A percentile compares a stretch with the other conserved stretches of the same genome.
phyloP scores from a whole-genome alignment of 2,888 invertebrate genomes.

The Falcaria lacertinaria region DNA sequence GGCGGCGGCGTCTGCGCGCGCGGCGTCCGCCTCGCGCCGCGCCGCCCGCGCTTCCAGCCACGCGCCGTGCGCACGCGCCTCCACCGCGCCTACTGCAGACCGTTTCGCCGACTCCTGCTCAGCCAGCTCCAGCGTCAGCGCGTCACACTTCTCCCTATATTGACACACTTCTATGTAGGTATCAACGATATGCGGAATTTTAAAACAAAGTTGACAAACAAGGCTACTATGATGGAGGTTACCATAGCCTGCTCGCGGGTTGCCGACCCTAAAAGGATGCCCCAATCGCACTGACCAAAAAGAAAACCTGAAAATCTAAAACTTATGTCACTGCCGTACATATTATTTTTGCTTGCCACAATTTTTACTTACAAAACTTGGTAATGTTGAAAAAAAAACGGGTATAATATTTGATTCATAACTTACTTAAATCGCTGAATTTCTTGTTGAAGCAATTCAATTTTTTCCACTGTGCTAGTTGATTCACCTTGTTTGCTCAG shows the following conservation, averaged over 20 bases:
- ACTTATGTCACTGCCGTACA: too few relatives aligned
- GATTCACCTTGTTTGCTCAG: conserved; percentile 90
- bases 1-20: conserved; percentile 58
- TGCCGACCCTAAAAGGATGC: too few relatives aligned
- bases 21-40: conserved; percentile 90
- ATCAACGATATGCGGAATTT: too few relatives aligned
- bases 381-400: too few relatives aligned
- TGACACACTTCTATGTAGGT: background rate
- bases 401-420: too few relatives aligned
- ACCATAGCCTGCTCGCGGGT: too few relatives aligned
- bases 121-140: conserved; percentile 90
- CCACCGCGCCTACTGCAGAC: conserved; percentile 86
- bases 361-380: too few relatives aligned
- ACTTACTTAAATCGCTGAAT: conserved; percentile 88
- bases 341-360: too few relatives aligned
- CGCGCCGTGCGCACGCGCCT: conserved; percentile 91
- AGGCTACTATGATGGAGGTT: too few relatives aligned
- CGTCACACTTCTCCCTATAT: conserved; percentile 82
- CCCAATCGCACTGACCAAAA: too few relatives aligned
- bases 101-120: conserved; percentile 87
- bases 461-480: conserved; percentile 87
- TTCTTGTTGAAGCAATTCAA: conserved; percentile 88
- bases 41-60: conserved; percentile 92
- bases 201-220: too few relatives aligned
- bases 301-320: too few relatives aligned